Percentiles rank a stretch among this genome's conserved stretches.
Conservation (phyloP, 2,113 vertebrate genomes). For the Etia nguti region DNA sequence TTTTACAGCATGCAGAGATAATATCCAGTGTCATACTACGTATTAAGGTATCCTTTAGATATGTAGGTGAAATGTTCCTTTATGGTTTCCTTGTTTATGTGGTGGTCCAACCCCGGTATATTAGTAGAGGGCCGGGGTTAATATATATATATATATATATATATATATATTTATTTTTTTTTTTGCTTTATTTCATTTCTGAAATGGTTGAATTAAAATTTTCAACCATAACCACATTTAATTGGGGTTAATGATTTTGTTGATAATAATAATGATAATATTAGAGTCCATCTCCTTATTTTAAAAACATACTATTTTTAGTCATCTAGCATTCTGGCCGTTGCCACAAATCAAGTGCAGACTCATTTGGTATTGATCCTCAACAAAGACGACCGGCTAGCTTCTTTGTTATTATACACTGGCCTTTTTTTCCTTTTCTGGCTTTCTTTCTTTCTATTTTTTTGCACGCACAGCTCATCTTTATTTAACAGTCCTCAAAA, state of each 20-base stretch:
- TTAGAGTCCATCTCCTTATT: not conserved
- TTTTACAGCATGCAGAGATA: not conserved
- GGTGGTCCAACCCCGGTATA: not conserved
- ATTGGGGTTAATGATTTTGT: constrained; percentile 21
- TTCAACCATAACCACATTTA: not conserved
- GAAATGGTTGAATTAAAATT: too few relatives aligned
- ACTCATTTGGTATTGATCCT: constrained; percentile 69
- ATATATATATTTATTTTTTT: too few relatives aligned
- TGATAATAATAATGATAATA: not conserved
- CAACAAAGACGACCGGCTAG: constrained; percentile 46
- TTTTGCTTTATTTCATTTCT: too few relatives aligned
- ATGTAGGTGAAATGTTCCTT: not conserved
- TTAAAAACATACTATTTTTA: constrained; percentile 2
- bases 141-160: too few relatives aligned
- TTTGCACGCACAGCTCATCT: constrained; percentile 69
- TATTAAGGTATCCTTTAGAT: not conserved
- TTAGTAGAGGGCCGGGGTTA: not conserved
- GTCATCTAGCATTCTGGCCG: constrained; percentile 12
- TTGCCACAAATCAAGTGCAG: constrained; percentile 35
- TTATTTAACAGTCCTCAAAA: constrained; percentile 79
- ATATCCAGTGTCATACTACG: not conserved
- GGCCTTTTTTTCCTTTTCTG: constrained; percentile 8
- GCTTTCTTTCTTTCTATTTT: constrained; percentile 12
- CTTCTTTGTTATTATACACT: constrained; percentile 66
- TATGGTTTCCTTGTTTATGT: not conserved